Base-by-base conservation (phyloP, 2,888 invertebrate genomes). In the Itoplectis maculator region DNA sequence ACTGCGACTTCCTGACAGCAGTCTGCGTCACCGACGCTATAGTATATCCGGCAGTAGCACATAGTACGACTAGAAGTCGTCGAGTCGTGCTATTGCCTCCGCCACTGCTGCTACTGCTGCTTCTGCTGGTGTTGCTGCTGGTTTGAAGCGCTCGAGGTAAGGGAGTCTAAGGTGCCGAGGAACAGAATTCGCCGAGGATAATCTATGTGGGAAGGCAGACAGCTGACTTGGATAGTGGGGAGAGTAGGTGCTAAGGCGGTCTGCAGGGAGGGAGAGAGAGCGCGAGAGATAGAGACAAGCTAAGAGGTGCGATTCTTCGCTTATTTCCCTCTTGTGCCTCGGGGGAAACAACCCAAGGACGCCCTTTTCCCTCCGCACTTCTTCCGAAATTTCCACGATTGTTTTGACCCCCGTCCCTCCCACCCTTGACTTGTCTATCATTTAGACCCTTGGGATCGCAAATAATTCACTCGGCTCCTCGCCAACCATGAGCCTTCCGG, bases 171-270 rank as follows among this genome's bases (percentile, higher is more conserved):
- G 76, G 68, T 69, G 68, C 76, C 75, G 86, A 85, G 81, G 86
- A 88, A 85, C 85, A 85, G 88, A 87, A 88, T 87, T 86, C 87
- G 87, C 87, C 85, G 84, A 83, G 87, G 89, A 89, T 89, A 90
- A 90, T 90, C 89, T 88, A 90, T 89, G 90, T 90, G 90, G 84
- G 90, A 90, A 90, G 84, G 81, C 84, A 82, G 82, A 84, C 90
- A 90, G 89, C 89, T 90, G 90, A 86, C 87, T 79, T 74, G 66
- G 49, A 54, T 76, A 84, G 83, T 83, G 74, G 84, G 87, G 75
- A 87, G 87, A 81, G 73, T 35, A 20, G 59, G 69, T 45, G 37
- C 54, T 20, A 63, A 65, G 54, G 13, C 65, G 37, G 54, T 63
- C 74, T 56, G 51, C 72, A 80, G 84, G 88, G 86, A 85, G 88